These are phyloP conservation scores for Polylopha cassiicola DNA, from an alignment of 2,888 invertebrate species.

Conservation along the genomic window DNA sequence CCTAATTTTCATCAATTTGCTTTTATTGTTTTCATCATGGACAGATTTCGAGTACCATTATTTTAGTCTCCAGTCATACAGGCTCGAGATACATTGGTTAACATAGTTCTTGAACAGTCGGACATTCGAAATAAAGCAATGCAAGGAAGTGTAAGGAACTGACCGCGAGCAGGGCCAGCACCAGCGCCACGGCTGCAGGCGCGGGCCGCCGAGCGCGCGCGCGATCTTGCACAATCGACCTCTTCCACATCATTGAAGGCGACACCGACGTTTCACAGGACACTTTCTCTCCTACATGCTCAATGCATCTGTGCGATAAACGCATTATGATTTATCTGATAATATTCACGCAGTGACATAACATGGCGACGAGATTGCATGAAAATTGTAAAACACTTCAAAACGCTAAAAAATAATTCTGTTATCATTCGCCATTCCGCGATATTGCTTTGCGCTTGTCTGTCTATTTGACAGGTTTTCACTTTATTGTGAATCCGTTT, in stretches of 20 bases:
- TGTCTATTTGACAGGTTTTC: conserved; percentile 15
- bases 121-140: too few species aligned
- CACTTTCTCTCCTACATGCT: conserved; percentile 68
- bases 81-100: too few species aligned
- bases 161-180: conserved; percentile 50
- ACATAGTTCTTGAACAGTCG: too few species aligned
- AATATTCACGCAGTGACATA: conserved; percentile 38
- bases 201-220: conserved; percentile 20
- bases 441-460: conserved; percentile 5
- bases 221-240: conserved; percentile 71
- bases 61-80: too few species aligned
- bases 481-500: neutral
- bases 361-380: conserved; percentile 32
- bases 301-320: conserved; percentile 37
- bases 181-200: conserved; percentile 34
- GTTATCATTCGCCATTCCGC: conserved; percentile 23
- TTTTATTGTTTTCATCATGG: too few species aligned
- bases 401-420: conserved; percentile 19
- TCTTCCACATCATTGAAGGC: conserved; percentile 76
- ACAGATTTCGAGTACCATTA: too few species aligned
- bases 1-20: too few species aligned
- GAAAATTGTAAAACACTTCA: conserved; percentile 6
- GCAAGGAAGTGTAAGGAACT: too few species aligned
- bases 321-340: conserved; percentile 41
- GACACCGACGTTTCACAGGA: conserved; percentile 68